These are phyloP conservation scores for Radopholus similis DNA, from an alignment of 1,140 invertebrate genomes.

Conservation along the genomic window DNA sequence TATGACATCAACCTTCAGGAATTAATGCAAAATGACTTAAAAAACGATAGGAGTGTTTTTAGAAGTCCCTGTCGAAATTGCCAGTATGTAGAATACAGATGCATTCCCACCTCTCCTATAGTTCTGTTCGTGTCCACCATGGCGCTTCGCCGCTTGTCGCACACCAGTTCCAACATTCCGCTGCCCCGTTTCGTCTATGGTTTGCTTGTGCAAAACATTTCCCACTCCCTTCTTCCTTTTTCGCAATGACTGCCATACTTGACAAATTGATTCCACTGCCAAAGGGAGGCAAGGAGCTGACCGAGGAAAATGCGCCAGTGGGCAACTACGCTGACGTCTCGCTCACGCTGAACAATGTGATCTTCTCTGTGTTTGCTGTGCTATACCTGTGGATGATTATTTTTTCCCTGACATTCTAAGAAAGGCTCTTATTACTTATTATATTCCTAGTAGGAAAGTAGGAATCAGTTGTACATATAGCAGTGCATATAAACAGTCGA, in stretches of 20 bases:
- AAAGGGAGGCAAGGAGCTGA: slow-evolving; percentile 25
- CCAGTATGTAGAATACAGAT: too few species aligned
- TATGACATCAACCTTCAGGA: too few species aligned
- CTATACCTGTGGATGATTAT: slow-evolving; percentile 14
- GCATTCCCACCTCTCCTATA: too few species aligned
- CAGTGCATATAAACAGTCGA: too few species aligned
- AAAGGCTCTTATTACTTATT: too few species aligned
- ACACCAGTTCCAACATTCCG: slow-evolving; percentile 48
- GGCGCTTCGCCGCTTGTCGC: slow-evolving; percentile 42
- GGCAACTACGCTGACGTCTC: slow-evolving; percentile 19
- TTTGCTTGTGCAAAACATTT: too few species aligned
- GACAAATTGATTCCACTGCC: slow-evolving; percentile 39
- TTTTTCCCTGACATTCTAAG: slow-evolving; percentile 9
- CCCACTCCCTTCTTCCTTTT: too few species aligned
- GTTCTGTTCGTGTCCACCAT: slow-evolving; percentile 51
- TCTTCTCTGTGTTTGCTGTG: neutral
- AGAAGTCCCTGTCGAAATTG: too few species aligned
- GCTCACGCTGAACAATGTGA: slow-evolving; percentile 15
- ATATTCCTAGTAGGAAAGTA: too few species aligned
- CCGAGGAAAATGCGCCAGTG: slow-evolving; percentile 18
- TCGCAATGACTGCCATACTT: slow-evolving; percentile 22
- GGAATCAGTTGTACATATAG: too few species aligned
- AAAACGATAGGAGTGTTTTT: too few species aligned
- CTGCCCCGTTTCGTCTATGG: slow-evolving; percentile 52
- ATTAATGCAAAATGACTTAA: too few species aligned